A percentile compares a stretch with the other conserved stretches of the same genome.
Conservation (phyloP, 2,113 vertebrate species). For the Anarrhichthys ocellatus region DNA sequence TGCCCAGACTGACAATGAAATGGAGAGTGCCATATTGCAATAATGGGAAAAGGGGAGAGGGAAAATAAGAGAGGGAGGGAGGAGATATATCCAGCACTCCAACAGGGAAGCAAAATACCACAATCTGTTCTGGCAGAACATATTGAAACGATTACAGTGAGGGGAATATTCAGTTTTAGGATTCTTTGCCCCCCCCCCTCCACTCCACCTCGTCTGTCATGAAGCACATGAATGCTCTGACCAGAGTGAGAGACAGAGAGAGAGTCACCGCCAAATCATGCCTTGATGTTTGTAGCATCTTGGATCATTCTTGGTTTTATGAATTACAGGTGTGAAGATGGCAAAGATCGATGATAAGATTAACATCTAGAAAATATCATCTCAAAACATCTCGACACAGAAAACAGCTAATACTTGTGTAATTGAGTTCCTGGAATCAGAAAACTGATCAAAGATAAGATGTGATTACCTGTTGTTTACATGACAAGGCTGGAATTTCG, state of each 20-base stretch:
- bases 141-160: conserved; percentile 77
- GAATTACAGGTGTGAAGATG: conserved; percentile 26
- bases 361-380: neutral
- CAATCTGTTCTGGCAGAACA: conserved; percentile 78
- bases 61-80: conserved; percentile 45
- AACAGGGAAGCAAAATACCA: conserved; percentile 71
- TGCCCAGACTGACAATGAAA: conserved; percentile 69
- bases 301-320: conserved; percentile 34
- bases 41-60: conserved; percentile 52
- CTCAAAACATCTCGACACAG: neutral
- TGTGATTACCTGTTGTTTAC: neutral
- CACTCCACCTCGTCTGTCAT: conserved; percentile 58
- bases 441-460: neutral
- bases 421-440: neutral
- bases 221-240: conserved; percentile 51
- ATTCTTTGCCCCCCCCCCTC: conserved; percentile 5
- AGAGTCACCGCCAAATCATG: conserved; percentile 18
- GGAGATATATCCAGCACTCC: conserved; percentile 56
- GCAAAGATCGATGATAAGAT: conserved; percentile 6
- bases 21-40: conserved; percentile 62
- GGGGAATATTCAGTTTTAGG: conserved; percentile 68
- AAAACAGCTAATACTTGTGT: neutral
- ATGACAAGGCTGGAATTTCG: neutral
- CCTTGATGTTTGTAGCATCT: conserved; percentile 31
- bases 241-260: conserved; percentile 18